Conservation (phyloP, 2,888 invertebrate genomes). For the Cantharis lateralis region DNA sequence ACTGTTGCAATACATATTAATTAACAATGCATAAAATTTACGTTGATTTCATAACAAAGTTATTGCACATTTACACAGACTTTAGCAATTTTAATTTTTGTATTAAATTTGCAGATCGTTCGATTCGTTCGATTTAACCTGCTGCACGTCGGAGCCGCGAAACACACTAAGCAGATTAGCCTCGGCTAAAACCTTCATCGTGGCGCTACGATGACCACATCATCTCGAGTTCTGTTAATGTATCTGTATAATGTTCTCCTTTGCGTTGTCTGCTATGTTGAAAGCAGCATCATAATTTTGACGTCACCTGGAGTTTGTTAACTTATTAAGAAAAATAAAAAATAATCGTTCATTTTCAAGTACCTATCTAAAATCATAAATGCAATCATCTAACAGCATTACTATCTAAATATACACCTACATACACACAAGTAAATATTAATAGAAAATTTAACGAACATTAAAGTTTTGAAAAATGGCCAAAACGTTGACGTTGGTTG, state of each 20-base stretch:
- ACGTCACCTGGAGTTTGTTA: conserved; percentile 18
- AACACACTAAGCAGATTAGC: conserved; percentile 49
- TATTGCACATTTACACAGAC: background rate
- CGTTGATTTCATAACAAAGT: background rate
- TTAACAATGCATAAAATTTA: background rate
- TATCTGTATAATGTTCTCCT: conserved; percentile 34
- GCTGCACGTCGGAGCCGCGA: conserved; percentile 48
- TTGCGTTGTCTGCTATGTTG: conserved; percentile 15
- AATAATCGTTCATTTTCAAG: background rate
- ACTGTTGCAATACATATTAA: background rate
- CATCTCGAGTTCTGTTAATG: conserved; percentile 34
- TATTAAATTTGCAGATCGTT: conserved; percentile 34
- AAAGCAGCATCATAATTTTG: conserved; percentile 1
- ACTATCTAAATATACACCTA: background rate
- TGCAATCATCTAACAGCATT: background rate
- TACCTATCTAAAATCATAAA: background rate
- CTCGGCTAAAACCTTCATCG: conserved; percentile 42
- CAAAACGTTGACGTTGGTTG: background rate
- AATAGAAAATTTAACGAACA: background rate
- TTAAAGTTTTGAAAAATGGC: background rate
- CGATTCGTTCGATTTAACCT: conserved; percentile 31
- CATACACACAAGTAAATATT: background rate
- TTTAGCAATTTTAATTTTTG: conserved; percentile 33
- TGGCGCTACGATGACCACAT: conserved; percentile 49
- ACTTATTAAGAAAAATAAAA: background rate